Percentiles rank a stretch among this genome's conserved stretches.
These are phyloP conservation scores for Callitettix versicolor DNA, from an alignment of 1,140 invertebrate species.

Conservation along the genomic window DNA sequence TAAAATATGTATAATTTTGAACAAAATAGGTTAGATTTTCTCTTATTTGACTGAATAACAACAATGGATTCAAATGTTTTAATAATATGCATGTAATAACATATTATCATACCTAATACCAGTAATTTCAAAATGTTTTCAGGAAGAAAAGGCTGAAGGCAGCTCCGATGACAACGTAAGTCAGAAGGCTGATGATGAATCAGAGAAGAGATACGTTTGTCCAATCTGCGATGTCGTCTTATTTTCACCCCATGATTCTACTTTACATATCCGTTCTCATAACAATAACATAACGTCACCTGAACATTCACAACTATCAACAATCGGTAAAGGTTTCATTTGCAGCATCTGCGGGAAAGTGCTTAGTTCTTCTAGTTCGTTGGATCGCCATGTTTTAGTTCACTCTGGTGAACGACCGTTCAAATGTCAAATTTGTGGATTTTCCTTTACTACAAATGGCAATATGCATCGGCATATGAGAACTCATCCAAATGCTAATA, in stretches of 20 bases:
- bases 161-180: background rate
- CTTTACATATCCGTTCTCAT: conserved; percentile 46
- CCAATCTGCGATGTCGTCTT: conserved; percentile 43
- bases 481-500: conserved; percentile 40
- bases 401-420: conserved; percentile 65
- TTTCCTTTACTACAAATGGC: conserved; percentile 78
- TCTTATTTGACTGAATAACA: no score
- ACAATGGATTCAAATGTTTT: no score
- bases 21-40: no score
- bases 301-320: background rate
- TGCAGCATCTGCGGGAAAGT: conserved; percentile 40
- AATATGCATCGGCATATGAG: conserved; percentile 80
- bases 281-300: conserved; percentile 31
- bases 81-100: no score
- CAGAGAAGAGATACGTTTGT: conserved; percentile 30
- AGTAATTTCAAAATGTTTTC: no score
- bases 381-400: conserved; percentile 61
- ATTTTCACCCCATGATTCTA: conserved; percentile 41
- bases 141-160: background rate
- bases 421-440: conserved; percentile 65
- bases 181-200: background rate
- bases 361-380: conserved; percentile 63
- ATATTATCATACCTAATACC: no score
- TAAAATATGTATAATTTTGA: no score
- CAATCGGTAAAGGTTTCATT: conserved; percentile 32